These are phyloP conservation scores for Hypena proboscidalis DNA, from an alignment of 2,888 invertebrate species.

Conservation along the genomic window DNA sequence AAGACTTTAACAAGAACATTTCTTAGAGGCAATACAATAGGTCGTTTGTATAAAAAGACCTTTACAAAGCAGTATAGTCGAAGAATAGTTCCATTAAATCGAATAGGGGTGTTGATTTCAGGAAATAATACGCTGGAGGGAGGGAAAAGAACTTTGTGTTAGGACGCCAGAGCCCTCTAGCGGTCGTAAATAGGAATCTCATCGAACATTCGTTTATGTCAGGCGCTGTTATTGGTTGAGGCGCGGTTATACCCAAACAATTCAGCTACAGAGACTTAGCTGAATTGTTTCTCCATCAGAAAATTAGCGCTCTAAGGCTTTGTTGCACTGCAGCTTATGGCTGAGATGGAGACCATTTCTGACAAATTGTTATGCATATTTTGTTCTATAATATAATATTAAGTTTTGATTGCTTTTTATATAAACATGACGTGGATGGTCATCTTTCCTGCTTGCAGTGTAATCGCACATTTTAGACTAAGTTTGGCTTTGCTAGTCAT, in stretches of 20 bases:
- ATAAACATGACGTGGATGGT: too few relatives aligned
- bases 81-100: constrained; percentile 34
- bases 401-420: too few relatives aligned
- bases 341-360: too few relatives aligned
- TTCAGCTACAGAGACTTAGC: too few relatives aligned
- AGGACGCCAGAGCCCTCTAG: constrained; percentile 17
- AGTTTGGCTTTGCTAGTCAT: too few relatives aligned
- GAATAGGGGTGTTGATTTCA: constrained; percentile 38
- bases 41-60: constrained; percentile 26
- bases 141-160: constrained; percentile 15
- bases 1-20: constrained; percentile 10
- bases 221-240: constrained; percentile 22
- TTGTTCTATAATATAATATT: too few relatives aligned
- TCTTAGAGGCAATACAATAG: constrained; percentile 17
- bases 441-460: too few relatives aligned
- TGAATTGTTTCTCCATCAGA: too few relatives aligned
- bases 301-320: too few relatives aligned
- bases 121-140: constrained; percentile 19
- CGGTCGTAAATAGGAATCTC: constrained; percentile 36
- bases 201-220: constrained; percentile 39
- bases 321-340: too few relatives aligned
- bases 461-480: too few relatives aligned
- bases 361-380: too few relatives aligned
- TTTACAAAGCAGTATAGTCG: constrained; percentile 18
- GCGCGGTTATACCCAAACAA: constrained; percentile 16